Evolutionary conservation across 2,113 vertebrate genomes (phyloP).

Genomic region (Anser cygnoides): DNA sequence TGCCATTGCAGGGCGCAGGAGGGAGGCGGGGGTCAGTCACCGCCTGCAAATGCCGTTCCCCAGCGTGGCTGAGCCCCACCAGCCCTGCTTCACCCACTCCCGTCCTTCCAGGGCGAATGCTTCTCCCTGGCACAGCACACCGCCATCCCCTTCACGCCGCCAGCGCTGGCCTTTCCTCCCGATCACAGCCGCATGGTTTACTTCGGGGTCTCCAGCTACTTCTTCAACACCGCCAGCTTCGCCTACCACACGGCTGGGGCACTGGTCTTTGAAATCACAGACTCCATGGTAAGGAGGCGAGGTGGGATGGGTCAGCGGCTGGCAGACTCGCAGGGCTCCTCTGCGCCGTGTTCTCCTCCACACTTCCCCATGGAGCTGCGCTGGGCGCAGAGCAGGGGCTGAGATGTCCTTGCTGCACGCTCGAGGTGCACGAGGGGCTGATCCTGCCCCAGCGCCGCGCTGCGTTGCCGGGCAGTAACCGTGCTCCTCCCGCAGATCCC

Average conservation of each 20-base stretch:
- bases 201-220: slow-evolving; percentile 74
- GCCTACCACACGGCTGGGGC: slow-evolving; percentile 60
- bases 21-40: neutral
- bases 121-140: slow-evolving; percentile 42
- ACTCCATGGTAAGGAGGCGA: slow-evolving; percentile 54
- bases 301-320: neutral
- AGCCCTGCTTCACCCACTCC: neutral
- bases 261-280: slow-evolving; percentile 43
- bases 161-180: neutral
- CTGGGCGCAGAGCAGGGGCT: neutral
- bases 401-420: neutral
- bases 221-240: slow-evolving; percentile 74
- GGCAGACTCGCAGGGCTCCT: neutral
- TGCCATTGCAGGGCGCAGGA: fast-evolving
- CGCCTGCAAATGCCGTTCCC: neutral
- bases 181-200: slow-evolving; percentile 72
- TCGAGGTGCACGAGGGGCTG: neutral
- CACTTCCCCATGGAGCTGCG: neutral
- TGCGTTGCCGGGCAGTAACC: fast-evolving
- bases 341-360: neutral
- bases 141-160: neutral
- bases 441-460: neutral
- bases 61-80: neutral
- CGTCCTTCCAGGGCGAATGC: slow-evolving; percentile 72
- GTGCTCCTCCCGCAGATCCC: slow-evolving; percentile 61